Conservation (phyloP, 2,113 vertebrate genomes). For the Limnothrissa miodon region DNA sequence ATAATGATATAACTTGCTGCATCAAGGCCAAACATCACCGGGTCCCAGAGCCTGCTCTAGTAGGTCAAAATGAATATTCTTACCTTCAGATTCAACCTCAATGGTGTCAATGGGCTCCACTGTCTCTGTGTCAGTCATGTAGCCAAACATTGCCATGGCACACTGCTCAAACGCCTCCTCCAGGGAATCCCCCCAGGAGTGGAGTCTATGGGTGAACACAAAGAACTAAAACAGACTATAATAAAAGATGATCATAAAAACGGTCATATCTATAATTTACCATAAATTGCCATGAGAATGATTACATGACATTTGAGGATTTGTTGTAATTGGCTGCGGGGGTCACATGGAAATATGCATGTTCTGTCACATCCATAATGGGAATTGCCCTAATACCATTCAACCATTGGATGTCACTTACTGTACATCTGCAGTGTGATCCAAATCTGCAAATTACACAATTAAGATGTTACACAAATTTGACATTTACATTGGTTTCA, state of each 20-base stretch:
- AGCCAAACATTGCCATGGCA: conserved; percentile 97
- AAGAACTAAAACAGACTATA: neutral
- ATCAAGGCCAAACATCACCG: too few relatives aligned
- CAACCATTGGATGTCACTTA: conserved; percentile 70
- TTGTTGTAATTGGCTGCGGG: too few relatives aligned
- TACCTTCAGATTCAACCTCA: conserved; percentile 88
- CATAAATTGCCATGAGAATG: too few relatives aligned
- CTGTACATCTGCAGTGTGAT: conserved; percentile 98
- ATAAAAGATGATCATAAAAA: neutral
- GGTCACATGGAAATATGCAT: too few relatives aligned
- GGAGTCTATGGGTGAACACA: conserved; percentile 74
- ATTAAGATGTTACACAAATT: conserved; percentile 23
- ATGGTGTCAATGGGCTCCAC: conserved; percentile 86
- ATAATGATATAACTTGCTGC: too few relatives aligned
- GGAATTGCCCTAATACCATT: too few relatives aligned
- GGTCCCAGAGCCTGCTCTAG: too few relatives aligned
- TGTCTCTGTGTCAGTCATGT: conserved; percentile 94
- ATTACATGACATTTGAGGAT: too few relatives aligned
- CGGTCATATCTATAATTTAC: too few relatives aligned
- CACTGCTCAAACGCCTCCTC: conserved; percentile 97
- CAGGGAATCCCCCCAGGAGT: conserved; percentile 89
- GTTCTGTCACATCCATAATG: too few relatives aligned
- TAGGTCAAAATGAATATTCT: conserved; percentile 23
- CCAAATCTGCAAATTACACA: conserved; percentile 79
- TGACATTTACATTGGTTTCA: neutral